These are phyloP conservation scores for Caranx ignobilis DNA, from an alignment of 2,113 vertebrate genomes.

Conservation along the genomic window DNA sequence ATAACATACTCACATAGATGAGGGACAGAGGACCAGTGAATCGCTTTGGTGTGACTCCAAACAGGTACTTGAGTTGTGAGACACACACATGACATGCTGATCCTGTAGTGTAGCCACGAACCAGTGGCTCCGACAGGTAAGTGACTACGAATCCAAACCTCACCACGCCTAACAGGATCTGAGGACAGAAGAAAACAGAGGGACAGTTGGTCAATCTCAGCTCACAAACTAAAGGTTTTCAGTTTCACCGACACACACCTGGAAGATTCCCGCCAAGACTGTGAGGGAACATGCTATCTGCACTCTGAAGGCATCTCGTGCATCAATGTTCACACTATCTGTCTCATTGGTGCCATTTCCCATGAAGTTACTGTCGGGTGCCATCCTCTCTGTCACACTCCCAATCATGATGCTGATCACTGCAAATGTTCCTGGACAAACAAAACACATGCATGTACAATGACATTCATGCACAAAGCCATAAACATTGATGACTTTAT, in stretches of 20 bases:
- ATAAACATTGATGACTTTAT: not conserved
- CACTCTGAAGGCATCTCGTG: slow-evolving; percentile 79
- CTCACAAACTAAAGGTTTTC: not conserved
- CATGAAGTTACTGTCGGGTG: slow-evolving; percentile 78
- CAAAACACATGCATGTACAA: not conserved
- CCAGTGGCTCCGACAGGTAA: slow-evolving; percentile 94
- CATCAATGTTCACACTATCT: slow-evolving; percentile 31
- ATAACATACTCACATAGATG: slow-evolving; percentile 87
- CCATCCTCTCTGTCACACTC: slow-evolving; percentile 87
- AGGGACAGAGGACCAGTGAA: slow-evolving; percentile 87
- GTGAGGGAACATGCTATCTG: slow-evolving; percentile 88
- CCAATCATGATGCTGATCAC: slow-evolving; percentile 95
- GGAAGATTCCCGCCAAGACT: slow-evolving; percentile 88
- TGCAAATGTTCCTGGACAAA: slow-evolving; percentile 90
- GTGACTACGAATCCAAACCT: slow-evolving; percentile 95
- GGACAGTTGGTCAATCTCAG: not conserved
- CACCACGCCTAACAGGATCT: slow-evolving; percentile 92
- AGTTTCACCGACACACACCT: slow-evolving; percentile 79
- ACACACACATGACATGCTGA: slow-evolving; percentile 89
- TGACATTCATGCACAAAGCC: not conserved
- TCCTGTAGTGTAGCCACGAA: slow-evolving; percentile 93
- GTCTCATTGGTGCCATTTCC: slow-evolving; percentile 82
- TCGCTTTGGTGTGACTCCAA: slow-evolving; percentile 84
- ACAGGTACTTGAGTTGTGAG: slow-evolving; percentile 94
- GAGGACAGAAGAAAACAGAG: not conserved